Percentiles rank a stretch among this genome's conserved stretches.
Evolutionary conservation across 2,113 vertebrate genomes (phyloP).

Genomic region (Labrus mixtus): DNA sequence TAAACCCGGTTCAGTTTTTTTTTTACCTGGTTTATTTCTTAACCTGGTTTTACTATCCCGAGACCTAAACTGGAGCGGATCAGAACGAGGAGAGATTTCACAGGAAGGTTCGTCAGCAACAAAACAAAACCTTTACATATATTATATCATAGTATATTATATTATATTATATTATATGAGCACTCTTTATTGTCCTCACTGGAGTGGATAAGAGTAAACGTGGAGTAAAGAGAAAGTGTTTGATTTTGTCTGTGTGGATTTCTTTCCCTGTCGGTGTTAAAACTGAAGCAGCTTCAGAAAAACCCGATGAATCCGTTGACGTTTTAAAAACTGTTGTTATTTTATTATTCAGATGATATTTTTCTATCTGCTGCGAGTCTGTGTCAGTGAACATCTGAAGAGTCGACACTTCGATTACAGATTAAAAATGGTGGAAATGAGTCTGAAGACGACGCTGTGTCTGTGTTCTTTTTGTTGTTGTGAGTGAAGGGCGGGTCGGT

Average conservation of each 20-base stretch:
- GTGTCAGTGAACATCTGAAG: constrained; percentile 19
- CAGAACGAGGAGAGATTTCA: no score
- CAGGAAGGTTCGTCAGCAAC: no score
- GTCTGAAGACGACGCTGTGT: constrained; percentile 1
- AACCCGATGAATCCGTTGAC: not conserved
- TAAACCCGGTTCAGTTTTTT: not conserved
- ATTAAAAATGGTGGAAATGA: constrained; percentile 41
- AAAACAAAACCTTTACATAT: not conserved
- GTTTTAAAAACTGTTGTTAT: constrained; percentile 47
- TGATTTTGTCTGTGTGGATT: not conserved
- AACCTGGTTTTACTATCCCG: no score
- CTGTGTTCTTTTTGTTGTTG: constrained; percentile 15
- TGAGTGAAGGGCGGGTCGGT: not conserved
- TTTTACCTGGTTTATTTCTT: not conserved
- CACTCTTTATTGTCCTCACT: constrained; percentile 10
- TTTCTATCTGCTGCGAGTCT: constrained; percentile 58
- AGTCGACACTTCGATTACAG: constrained; percentile 6
- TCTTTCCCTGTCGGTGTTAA: not conserved
- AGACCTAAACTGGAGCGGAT: not conserved
- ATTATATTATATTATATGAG: constrained; percentile 24
- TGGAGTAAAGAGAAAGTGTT: not conserved
- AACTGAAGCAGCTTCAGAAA: not conserved
- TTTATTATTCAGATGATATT: constrained; percentile 68
- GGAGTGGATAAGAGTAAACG: not conserved
- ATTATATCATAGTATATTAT: no score